phyloP scores from a whole-genome alignment of 2,888 invertebrate genomes.

The Augochlorella aurata region DNA sequence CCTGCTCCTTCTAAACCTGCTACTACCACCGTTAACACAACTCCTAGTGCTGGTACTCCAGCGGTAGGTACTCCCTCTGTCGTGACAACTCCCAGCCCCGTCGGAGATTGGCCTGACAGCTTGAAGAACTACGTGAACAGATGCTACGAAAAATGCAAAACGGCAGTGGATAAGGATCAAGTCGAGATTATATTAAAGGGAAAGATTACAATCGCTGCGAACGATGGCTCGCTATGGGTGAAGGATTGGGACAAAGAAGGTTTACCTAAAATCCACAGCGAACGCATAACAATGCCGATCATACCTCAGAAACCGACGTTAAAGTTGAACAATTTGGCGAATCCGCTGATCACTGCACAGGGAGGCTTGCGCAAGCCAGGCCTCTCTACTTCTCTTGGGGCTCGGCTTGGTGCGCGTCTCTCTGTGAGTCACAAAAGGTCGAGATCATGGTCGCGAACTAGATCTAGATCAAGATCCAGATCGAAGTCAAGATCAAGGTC shows the following conservation, averaged over 20 bases:
- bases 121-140: conserved; percentile 94
- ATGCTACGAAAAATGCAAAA: conserved; percentile 95
- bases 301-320: conserved; percentile 84
- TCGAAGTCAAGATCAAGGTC: conserved; percentile 69
- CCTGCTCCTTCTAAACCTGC: conserved; percentile 81
- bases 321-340: conserved; percentile 68
- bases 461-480: conserved; percentile 74
- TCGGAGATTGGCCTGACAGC: conserved; percentile 90
- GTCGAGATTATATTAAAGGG: conserved; percentile 97
- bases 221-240: conserved; percentile 92
- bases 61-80: conserved; percentile 71
- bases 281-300: conserved; percentile 87
- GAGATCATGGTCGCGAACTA: conserved; percentile 74
- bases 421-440: conserved; percentile 77
- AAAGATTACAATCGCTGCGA: conserved; percentile 94
- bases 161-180: conserved; percentile 94
- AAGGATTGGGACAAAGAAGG: conserved; percentile 98
- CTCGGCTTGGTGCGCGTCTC: conserved; percentile 84
- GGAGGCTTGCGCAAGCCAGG: conserved; percentile 81
- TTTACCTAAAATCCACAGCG: conserved; percentile 93
- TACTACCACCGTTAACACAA: conserved; percentile 82
- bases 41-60: conserved; percentile 67
- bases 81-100: conserved; percentile 81
- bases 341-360: conserved; percentile 67
- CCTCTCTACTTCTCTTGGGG: conserved; percentile 85